Evolutionary conservation across 2,888 invertebrate genomes (phyloP).

Genomic region (Idaea dimidiata): DNA sequence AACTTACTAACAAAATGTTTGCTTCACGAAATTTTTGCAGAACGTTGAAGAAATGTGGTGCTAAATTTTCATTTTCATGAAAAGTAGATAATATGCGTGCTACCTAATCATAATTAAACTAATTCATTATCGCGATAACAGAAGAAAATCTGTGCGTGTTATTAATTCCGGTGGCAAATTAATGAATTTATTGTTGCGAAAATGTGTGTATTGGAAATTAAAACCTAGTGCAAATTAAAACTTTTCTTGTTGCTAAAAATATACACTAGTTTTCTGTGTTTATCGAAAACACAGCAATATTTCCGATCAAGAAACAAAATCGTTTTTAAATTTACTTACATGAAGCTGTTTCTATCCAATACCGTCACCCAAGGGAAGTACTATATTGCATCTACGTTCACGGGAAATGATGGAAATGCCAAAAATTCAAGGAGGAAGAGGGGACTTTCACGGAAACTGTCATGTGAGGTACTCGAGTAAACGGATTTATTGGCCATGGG

Average conservation of each 20-base stretch:
- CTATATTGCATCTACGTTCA: slow-evolving; percentile 7
- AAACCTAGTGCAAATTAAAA: too few species aligned
- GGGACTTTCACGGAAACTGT: slow-evolving; percentile 4
- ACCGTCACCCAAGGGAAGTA: slow-evolving; percentile 11
- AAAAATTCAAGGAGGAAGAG: slow-evolving; percentile 12
- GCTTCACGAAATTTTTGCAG: too few species aligned
- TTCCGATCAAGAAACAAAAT: not conserved
- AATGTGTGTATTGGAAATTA: too few species aligned
- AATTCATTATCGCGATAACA: too few species aligned
- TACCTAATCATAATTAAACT: too few species aligned
- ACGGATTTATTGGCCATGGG: not conserved
- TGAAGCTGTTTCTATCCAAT: slow-evolving; percentile 1
- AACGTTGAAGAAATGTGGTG: too few species aligned
- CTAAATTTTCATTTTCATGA: too few species aligned
- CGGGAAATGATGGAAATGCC: slow-evolving; percentile 18
- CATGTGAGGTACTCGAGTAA: not conserved
- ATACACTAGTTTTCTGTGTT: not conserved
- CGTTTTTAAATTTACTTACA: not conserved
- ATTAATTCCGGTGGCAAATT: too few species aligned
- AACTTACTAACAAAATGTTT: too few species aligned
- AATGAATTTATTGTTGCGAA: too few species aligned
- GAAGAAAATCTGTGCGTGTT: too few species aligned
- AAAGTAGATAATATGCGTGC: too few species aligned
- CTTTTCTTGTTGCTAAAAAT: not conserved
- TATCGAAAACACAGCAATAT: not conserved